Evolutionary conservation across 2,113 vertebrate genomes (phyloP).

Genomic region (Rattus rattus): DNA sequence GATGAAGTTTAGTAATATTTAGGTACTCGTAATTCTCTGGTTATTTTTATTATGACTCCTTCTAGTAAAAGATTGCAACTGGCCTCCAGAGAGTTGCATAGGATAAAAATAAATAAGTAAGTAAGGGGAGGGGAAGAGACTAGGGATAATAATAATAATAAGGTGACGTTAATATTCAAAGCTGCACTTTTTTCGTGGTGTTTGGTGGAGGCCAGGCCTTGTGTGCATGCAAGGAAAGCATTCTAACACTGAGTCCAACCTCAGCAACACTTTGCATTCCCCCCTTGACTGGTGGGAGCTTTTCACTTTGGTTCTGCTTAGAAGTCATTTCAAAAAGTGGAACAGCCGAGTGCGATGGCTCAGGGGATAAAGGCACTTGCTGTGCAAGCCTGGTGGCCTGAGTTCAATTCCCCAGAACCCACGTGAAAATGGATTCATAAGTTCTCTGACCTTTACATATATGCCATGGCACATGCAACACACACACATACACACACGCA

Average conservation of each 20-base stretch:
- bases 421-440: neutral
- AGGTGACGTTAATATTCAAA: neutral
- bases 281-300: neutral
- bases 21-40: neutral
- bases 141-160: neutral
- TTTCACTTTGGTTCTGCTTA: neutral
- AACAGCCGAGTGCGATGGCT: neutral
- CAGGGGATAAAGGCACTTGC: neutral
- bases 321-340: neutral
- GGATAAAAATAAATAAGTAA: neutral
- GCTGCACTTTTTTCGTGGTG: no score
- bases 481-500: neutral
- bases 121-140: neutral
- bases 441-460: neutral
- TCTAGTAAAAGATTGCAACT: neutral
- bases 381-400: neutral
- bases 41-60: neutral
- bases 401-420: neutral
- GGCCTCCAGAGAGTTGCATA: slow-evolving; percentile 3
- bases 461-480: neutral
- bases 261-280: neutral
- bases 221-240: neutral
- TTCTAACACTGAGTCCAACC: neutral
- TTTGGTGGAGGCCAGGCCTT: neutral
- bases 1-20: neutral